These are phyloP conservation scores for Rosalia funebris DNA, from an alignment of 2,888 invertebrate species.

Conservation along the genomic window DNA sequence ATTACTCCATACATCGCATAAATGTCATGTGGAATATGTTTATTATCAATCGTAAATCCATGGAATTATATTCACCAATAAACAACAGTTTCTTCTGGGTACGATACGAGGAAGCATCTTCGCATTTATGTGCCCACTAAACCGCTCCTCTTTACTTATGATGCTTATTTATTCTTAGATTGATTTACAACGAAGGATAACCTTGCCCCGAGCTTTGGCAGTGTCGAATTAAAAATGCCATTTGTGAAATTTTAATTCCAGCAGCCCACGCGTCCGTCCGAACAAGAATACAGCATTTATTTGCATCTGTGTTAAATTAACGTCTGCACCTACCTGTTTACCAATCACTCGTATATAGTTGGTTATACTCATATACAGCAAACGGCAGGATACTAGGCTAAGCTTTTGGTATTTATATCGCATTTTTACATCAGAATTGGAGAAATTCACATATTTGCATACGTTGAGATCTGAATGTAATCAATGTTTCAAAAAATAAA, in stretches of 20 bases:
- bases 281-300: too few relatives aligned
- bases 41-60: conserved; percentile 28
- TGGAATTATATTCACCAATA: conserved; percentile 26
- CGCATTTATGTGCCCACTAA: conserved; percentile 26
- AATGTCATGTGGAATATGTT: conserved; percentile 27
- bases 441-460: too few relatives aligned
- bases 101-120: conserved; percentile 26
- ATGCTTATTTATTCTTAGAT: conserved; percentile 8
- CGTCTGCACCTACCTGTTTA: too few relatives aligned
- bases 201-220: not conserved
- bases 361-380: too few relatives aligned
- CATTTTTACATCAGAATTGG: too few relatives aligned
- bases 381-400: too few relatives aligned
- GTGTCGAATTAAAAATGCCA: not conserved
- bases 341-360: too few relatives aligned
- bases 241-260: not conserved
- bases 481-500: too few relatives aligned
- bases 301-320: too few relatives aligned
- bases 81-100: conserved; percentile 17
- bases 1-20: conserved; percentile 15
- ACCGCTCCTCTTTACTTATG: conserved; percentile 16
- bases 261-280: too few relatives aligned
- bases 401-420: too few relatives aligned
- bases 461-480: too few relatives aligned
- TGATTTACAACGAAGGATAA: conserved; percentile 9